Evolutionary conservation across 2,797 vertebrate species (phyloP).

Genomic region (Cryptoprocta ferox): DNA sequence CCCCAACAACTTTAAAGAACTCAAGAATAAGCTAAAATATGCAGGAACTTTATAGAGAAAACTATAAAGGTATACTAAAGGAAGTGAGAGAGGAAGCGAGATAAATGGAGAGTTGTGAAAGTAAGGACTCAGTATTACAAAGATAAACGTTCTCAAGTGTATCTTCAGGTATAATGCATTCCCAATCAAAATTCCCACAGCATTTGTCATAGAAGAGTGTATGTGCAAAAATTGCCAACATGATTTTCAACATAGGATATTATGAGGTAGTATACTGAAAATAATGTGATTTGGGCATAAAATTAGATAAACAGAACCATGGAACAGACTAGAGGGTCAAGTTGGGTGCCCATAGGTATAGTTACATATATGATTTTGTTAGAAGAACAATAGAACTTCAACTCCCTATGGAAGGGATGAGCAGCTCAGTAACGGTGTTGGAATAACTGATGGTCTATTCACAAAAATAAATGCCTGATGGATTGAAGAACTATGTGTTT

Average conservation of each 20-base stretch:
- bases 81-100: neutral
- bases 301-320: neutral
- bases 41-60: neutral
- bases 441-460: neutral
- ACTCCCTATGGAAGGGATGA: neutral
- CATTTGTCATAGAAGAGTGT: neutral
- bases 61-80: neutral
- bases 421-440: neutral
- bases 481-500: neutral
- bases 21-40: neutral
- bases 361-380: neutral
- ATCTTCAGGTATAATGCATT: neutral
- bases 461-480: neutral
- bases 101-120: neutral
- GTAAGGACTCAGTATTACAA: neutral
- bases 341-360: neutral
- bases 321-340: neutral
- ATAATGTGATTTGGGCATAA: neutral
- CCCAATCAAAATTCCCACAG: neutral
- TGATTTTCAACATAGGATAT: slow-evolving; percentile 11
- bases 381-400: neutral
- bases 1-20: neutral
- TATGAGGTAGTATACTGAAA: slow-evolving; percentile 6
- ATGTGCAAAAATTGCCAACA: neutral
- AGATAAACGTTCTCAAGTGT: neutral